Conservation (phyloP, 2,113 vertebrate species). For the Nettapus auritus region DNA sequence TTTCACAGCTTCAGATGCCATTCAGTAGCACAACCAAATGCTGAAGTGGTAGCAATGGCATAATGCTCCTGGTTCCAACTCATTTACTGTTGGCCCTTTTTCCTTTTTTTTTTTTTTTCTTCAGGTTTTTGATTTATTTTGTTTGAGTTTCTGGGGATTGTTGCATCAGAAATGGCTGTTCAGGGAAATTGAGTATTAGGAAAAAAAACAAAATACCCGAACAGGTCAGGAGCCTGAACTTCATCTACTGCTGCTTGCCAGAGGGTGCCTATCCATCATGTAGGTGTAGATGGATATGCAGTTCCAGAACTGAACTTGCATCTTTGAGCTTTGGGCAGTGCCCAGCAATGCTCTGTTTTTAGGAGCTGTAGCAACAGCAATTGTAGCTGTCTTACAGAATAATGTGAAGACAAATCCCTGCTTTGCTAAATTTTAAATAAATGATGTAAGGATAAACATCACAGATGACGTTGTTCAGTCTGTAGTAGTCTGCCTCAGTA, state of each 20-base stretch:
- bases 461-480: not conserved
- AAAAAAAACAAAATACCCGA: accelerated
- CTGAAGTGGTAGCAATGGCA: not conserved
- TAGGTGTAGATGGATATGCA: not conserved
- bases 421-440: not conserved
- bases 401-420: not conserved
- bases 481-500: not conserved
- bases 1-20: not conserved
- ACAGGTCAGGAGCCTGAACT: not conserved
- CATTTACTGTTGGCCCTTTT: accelerated
- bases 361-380: not conserved
- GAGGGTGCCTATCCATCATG: not conserved
- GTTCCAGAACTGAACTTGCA: not conserved
- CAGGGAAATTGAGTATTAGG: not conserved
- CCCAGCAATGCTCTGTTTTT: not conserved
- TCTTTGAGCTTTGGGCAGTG: not conserved
- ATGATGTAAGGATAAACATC: not conserved
- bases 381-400: not conserved
- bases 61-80: not conserved
- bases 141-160: not conserved
- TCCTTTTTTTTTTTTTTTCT: not conserved
- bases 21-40: not conserved
- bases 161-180: not conserved
- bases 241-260: accelerated
- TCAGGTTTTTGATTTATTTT: not conserved